Base-by-base conservation (phyloP, 2,797 vertebrate species). In the Gobionotothen gibberifrons region DNA sequence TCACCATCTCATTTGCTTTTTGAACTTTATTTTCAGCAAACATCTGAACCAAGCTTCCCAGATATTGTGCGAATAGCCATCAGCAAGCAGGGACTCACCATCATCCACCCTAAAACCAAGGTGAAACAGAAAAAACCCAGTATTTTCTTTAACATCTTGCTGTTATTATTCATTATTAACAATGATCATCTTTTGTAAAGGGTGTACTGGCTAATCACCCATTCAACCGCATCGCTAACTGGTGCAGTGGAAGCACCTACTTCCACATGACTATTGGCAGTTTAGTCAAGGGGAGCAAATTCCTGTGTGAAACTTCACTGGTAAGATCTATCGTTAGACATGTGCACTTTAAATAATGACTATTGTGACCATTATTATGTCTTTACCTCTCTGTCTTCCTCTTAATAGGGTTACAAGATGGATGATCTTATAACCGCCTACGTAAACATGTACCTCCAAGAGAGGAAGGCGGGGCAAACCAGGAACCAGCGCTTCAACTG, bases 171-270 rank as follows among this genome's bases (percentile, higher is more conserved):
- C 16, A 52, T 7, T 1, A 5, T 52, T 39, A 62, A 71, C 47
- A 36, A 32, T 14, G 68, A 56, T 76, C 81, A 61, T 71, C 7
- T 40, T 77, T 68, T 5, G 7, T 84, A 0, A 88, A 99, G 98
- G 97, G 97, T 2, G 91, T 95, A 79, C 92, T 99, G 77, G 94
- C 83, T 5, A 95, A 90, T 72, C 95, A 99, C 77, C 94, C 96
- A 0, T 96, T 96, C 86, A 99, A 95, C 87, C 96, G 96, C 88
- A 97, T 99, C 14, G 96, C 97, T 61, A 99, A 93, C 74, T 99
- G 98, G 98, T 97, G 96, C 93, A 99, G 98, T 19, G 98, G 98
- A 11, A 99, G 96, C 90, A 99, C 98, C 0, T 99, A 98, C 80
- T 99, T 99, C 74, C 98, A 99, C 89, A 97, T 99, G 97, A 97